Base-by-base conservation (phyloP, 2,888 invertebrate species). In the Ophraella communa region DNA sequence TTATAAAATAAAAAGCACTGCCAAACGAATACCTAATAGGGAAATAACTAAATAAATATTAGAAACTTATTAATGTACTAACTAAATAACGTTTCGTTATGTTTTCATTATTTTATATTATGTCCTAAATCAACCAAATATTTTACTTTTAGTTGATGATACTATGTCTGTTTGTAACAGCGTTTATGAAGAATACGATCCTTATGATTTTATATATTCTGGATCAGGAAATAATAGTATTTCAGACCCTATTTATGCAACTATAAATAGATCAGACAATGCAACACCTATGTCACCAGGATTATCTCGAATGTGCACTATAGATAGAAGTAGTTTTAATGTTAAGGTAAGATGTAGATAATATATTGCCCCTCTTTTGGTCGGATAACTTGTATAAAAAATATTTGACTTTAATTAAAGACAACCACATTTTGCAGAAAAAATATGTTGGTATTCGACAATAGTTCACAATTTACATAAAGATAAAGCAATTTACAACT, bases 141-240 rank as follows among this genome's bases (percentile, higher is more conserved):
- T 57, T 39, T 55, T 52, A 67, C 66, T 69, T 69, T 52, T 62
- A 74, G 75, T 71, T 21, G 86, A 85, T 74, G 86, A 86, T 73
- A 79, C 83, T 64, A 84, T 83, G 68, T 88, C 88, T 20, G 86
- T 88, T 70, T 85, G 86, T 71, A 86, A 84, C 64, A 89, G 89
- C 56, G 88, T 91, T 69, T 91, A 92, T 75, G 89, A 91, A 74
- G 89, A 90, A 66, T 91, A 90, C 76, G 91, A 92, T 81, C 91
- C 91, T n/a, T 91, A 91, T 74, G 91, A 91, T 79, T 91, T 90
- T 78, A 86, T 91, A 80, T 89, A 90, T 77, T 81, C 83, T 27
- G 85, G 85, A 39, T 85, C 86, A 30, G 87, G 88, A 68, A 88
- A 86, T 74, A 88, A 87, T 74, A 89, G 89, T 65, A 80, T 85